Conservation (phyloP, 2,797 vertebrate species). For the Sebastes dallii region DNA sequence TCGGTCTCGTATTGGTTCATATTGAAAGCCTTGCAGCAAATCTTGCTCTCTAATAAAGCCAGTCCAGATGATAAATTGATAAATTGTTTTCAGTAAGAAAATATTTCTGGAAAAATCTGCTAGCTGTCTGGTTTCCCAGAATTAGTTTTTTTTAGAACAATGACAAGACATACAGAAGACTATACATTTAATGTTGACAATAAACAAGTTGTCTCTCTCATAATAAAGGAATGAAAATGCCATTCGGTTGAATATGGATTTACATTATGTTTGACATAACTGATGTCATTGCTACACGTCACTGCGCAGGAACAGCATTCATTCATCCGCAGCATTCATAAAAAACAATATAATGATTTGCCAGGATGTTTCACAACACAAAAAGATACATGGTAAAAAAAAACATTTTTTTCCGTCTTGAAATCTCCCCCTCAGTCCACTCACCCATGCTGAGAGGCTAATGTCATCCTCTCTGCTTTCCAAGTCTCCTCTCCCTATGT, state of each 20-base stretch:
- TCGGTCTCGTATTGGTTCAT: not conserved
- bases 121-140: not conserved
- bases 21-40: not conserved
- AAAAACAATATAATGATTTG: slow-evolving; percentile 47
- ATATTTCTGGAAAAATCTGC: not conserved
- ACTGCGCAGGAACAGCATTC: not conserved
- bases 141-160: not conserved
- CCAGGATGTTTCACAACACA: slow-evolving; percentile 33
- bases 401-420: slow-evolving; percentile 40
- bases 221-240: slow-evolving; percentile 8
- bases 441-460: slow-evolving; percentile 69
- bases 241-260: slow-evolving; percentile 16
- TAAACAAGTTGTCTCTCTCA: slow-evolving; percentile 8
- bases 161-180: not conserved
- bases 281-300: slow-evolving; percentile 21
- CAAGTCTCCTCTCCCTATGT: slow-evolving; percentile 54
- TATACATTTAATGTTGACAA: not conserved
- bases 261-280: slow-evolving; percentile 23
- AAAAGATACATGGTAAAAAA: slow-evolving; percentile 33
- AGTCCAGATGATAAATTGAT: not conserved
- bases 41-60: not conserved
- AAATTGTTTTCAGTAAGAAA: not conserved
- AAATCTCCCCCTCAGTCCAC: slow-evolving; percentile 45
- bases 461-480: slow-evolving; percentile 61
- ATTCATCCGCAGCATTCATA: slow-evolving; percentile 20